Percentiles rank a stretch among this genome's conserved stretches.
Conservation (phyloP, 2,888 invertebrate genomes). For the Patella caerulea region DNA sequence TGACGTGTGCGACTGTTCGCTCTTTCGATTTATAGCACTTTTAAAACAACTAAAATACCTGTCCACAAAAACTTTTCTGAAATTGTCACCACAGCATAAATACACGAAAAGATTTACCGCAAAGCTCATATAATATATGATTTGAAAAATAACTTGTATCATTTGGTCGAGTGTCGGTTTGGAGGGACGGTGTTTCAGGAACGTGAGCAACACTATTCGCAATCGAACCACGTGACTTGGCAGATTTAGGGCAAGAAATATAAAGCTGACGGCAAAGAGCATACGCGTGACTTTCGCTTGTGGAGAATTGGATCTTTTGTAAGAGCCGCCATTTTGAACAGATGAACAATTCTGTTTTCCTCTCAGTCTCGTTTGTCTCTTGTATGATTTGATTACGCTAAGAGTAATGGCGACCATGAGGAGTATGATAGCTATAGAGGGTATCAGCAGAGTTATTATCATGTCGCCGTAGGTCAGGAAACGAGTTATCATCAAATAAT, state of each 20-base stretch:
- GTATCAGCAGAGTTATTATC: slow-evolving; percentile 43
- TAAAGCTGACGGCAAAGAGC: slow-evolving; percentile 53
- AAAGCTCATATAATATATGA: slow-evolving; percentile 54
- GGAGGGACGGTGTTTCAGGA: background rate
- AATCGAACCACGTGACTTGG: slow-evolving; percentile 55
- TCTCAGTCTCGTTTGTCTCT: slow-evolving; percentile 35
- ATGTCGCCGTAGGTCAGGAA: slow-evolving; percentile 41
- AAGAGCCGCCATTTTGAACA: background rate
- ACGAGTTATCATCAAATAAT: slow-evolving; percentile 12
- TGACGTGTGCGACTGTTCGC: slow-evolving; percentile 29
- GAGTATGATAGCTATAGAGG: slow-evolving; percentile 42
- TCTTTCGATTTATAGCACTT: slow-evolving; percentile 13
- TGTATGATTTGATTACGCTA: slow-evolving; percentile 34
- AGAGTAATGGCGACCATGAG: slow-evolving; percentile 38
- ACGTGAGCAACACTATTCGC: slow-evolving; percentile 25
- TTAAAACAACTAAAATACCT: slow-evolving; percentile 30
- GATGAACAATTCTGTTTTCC: slow-evolving; percentile 16
- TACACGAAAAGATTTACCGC: slow-evolving; percentile 57
- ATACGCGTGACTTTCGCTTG: slow-evolving; percentile 49
- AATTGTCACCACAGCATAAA: slow-evolving; percentile 49
- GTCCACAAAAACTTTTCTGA: slow-evolving; percentile 44
- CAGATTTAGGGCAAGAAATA: slow-evolving; percentile 51
- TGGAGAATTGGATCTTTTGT: slow-evolving; percentile 23
- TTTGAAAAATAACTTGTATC: slow-evolving; percentile 36
- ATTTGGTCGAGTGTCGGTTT: background rate